Conservation (phyloP, 2,113 vertebrate genomes). For the Tragulus kanchil region DNA sequence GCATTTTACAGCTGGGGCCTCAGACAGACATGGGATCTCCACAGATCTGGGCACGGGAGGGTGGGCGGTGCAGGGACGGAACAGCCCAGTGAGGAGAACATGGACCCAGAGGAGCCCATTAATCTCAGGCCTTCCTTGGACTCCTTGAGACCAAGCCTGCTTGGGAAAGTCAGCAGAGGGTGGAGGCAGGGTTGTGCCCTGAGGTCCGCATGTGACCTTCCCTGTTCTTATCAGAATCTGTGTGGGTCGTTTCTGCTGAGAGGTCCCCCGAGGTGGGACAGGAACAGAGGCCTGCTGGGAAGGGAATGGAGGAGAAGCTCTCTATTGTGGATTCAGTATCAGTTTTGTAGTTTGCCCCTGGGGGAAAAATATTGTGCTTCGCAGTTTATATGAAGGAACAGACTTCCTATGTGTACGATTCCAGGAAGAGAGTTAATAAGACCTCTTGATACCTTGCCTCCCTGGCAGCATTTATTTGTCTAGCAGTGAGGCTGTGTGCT, state of each 20-base stretch:
- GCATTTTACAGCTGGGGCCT: neutral
- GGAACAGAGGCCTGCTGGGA: neutral
- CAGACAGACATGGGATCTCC: neutral
- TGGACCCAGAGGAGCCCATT: neutral
- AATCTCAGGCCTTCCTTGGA: neutral
- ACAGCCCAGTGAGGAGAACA: rapidly evolving
- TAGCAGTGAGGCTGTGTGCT: slow-evolving; percentile 74
- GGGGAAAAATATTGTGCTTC: slow-evolving; percentile 76
- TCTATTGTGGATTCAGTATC: slow-evolving; percentile 43
- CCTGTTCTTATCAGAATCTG: slow-evolving; percentile 44
- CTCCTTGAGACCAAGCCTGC: neutral
- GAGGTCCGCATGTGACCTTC: too few relatives aligned
- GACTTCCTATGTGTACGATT: slow-evolving; percentile 71
- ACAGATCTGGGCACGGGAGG: neutral
- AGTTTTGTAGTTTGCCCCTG: slow-evolving; percentile 22
- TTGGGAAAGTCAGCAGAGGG: neutral
- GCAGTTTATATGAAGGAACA: slow-evolving; percentile 67
- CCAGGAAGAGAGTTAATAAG: slow-evolving; percentile 80
- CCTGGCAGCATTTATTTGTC: slow-evolving; percentile 77
- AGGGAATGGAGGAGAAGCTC: neutral
- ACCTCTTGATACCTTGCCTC: slow-evolving; percentile 68
- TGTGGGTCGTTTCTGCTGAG: slow-evolving; percentile 58
- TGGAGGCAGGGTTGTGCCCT: neutral
- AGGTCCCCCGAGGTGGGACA: neutral
- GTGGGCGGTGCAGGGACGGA: too few relatives aligned